These are phyloP conservation scores for Archaeoteleia sp. DNA, from an alignment of 2,888 invertebrate species.

Conservation along the genomic window DNA sequence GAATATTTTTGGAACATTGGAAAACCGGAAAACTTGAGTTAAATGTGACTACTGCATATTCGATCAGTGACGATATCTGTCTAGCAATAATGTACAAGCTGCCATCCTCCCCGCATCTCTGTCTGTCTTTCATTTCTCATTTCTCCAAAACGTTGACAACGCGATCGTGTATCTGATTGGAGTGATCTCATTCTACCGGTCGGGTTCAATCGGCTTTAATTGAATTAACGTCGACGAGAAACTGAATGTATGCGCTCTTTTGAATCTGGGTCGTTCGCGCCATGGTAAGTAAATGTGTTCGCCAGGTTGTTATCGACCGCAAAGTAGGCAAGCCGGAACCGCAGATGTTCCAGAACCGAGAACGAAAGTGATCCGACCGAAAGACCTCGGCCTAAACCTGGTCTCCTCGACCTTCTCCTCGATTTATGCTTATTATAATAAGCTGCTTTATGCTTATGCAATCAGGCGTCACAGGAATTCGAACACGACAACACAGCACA, in stretches of 20 bases:
- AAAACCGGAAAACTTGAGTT: too few species aligned
- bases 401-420: conserved; percentile 34
- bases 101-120: too few species aligned
- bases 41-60: too few species aligned
- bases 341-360: conserved; percentile 67
- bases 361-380: conserved; percentile 64
- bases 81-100: too few species aligned
- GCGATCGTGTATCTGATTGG: conserved; percentile 27
- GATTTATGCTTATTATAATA: conserved; percentile 21
- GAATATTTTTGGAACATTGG: too few species aligned
- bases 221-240: conserved; percentile 54
- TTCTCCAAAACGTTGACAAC: conserved; percentile 33
- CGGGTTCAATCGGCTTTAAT: conserved; percentile 52
- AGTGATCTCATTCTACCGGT: conserved; percentile 52
- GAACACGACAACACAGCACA: too few species aligned
- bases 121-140: conserved; percentile 21
- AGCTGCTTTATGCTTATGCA: conserved; percentile 9
- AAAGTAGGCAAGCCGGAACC: conserved; percentile 55
- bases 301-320: conserved; percentile 53
- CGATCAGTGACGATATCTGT: too few species aligned
- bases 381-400: conserved; percentile 28
- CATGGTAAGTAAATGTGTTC: conserved; percentile 31
- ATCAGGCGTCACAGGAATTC: too few species aligned
- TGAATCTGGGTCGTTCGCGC: conserved; percentile 30
- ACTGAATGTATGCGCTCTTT: conserved; percentile 31